phyloP scores from a whole-genome alignment of 2,113 vertebrate genomes.

The Rhinopomastus cyanomelas region DNA sequence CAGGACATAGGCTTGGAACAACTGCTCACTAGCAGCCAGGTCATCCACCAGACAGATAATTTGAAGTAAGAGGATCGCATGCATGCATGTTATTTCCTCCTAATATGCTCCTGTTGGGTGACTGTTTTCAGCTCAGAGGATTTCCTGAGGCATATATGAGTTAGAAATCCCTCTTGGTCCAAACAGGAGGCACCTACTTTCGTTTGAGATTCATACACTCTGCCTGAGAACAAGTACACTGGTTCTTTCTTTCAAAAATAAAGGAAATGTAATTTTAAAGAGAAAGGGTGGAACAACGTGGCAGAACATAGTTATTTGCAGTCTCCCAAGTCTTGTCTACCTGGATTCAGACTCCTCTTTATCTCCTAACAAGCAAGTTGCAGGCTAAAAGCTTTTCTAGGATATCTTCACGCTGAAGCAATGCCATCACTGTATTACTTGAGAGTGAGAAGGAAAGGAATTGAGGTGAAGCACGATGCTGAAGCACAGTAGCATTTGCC shows the following conservation, averaged over 20 bases:
- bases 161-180: background rate
- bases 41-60: background rate
- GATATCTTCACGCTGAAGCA: background rate
- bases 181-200: background rate
- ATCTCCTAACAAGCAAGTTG: background rate
- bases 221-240: background rate
- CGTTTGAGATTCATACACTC: background rate
- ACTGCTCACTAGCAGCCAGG: background rate
- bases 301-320: background rate
- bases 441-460: background rate
- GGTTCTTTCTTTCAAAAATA: background rate
- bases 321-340: background rate
- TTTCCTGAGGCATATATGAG: background rate
- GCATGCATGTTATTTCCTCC: background rate
- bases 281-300: background rate
- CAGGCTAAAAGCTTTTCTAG: background rate
- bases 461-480: background rate
- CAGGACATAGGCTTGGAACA: background rate
- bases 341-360: background rate
- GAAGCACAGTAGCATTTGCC: background rate
- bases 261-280: background rate
- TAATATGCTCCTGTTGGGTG: background rate
- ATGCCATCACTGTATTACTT: background rate
- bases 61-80: background rate
- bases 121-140: background rate